Conservation (phyloP, 2,888 invertebrate genomes). For the Acrobasis suavella region DNA sequence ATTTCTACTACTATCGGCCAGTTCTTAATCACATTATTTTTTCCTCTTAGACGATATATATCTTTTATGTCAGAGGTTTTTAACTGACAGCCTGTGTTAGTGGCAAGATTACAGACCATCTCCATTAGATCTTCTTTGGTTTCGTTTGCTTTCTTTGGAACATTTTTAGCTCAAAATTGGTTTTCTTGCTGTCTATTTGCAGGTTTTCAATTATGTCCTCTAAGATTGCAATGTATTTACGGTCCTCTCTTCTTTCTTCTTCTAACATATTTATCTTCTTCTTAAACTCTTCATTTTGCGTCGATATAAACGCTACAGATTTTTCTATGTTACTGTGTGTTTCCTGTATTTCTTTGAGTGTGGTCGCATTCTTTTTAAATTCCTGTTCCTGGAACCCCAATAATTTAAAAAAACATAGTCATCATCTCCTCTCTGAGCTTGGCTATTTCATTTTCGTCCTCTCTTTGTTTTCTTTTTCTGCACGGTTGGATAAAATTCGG, state of each 20-base stretch:
- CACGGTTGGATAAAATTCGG: too few relatives aligned
- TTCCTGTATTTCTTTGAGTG: not conserved
- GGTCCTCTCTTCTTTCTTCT: not conserved
- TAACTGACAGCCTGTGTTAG: too few relatives aligned
- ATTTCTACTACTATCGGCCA: not conserved
- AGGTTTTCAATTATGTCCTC: not conserved
- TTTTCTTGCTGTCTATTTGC: not conserved
- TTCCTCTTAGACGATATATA: not conserved
- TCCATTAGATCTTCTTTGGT: not conserved
- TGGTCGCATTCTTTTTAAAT: too few relatives aligned
- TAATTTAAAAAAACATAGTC: too few relatives aligned
- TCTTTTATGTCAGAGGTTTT: too few relatives aligned
- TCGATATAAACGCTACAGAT: not conserved
- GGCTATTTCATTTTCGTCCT: too few relatives aligned
- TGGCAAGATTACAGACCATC: too few relatives aligned
- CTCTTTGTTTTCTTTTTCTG: too few relatives aligned
- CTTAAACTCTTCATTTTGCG: constrained; percentile 2
- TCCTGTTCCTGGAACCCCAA: too few relatives aligned
- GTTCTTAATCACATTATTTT: not conserved
- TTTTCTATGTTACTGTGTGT: not conserved
- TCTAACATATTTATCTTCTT: not conserved
- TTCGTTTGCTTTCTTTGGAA: not conserved
- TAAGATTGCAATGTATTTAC: not conserved
- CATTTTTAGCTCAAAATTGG: not conserved
- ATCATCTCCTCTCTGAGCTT: too few relatives aligned